Base-by-base conservation (phyloP, 2,797 vertebrate species). In the Sebastes trivittatus region DNA sequence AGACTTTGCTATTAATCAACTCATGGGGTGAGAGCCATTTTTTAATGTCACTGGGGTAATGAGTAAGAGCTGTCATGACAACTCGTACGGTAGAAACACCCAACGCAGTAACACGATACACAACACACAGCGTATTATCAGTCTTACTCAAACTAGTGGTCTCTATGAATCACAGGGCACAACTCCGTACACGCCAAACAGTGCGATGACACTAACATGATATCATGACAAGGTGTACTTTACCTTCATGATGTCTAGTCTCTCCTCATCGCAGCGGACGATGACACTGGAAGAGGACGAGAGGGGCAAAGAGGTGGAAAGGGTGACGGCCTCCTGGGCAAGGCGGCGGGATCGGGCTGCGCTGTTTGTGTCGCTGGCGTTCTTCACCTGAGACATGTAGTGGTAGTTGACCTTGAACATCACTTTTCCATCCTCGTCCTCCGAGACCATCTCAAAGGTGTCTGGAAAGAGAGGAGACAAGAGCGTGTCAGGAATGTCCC, bases 371-470 rank as follows among this genome's bases (percentile, higher is more conserved):
- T 99, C 98, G 2, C 96, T 99, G 75, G 98, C 97, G 2, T 99
- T 99, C 93, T 99, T 99, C 85, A 99, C 98, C 97, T 99, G 98
- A 95, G 98, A 99, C 97, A 99, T 98, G 97, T 99, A 99, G 94
- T 99, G 98, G 96, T 99, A 99, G 95, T 98, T 99, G 23, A 99
- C 96, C 94, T 99, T 99, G 88, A 99, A 99, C 89, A 98, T 96
- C 90, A 99, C 89, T 75, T 99, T 99, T 18, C 98, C 97, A 0
- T 99, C 98, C 30, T 99, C 98, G 4, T 99, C 98, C 93, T 99
- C 98, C 20, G 97, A 97, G 86, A 99, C 98, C 98, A 99, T 99
- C 92, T 99, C 98, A 89, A 99, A 99, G 1, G 98, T 99, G 93
- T 99, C 98, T 99, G 84, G 7, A 61, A 0, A 75, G 56, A 74